Conservation (phyloP, 2,113 vertebrate genomes). For the Pristiophorus japonicus region DNA sequence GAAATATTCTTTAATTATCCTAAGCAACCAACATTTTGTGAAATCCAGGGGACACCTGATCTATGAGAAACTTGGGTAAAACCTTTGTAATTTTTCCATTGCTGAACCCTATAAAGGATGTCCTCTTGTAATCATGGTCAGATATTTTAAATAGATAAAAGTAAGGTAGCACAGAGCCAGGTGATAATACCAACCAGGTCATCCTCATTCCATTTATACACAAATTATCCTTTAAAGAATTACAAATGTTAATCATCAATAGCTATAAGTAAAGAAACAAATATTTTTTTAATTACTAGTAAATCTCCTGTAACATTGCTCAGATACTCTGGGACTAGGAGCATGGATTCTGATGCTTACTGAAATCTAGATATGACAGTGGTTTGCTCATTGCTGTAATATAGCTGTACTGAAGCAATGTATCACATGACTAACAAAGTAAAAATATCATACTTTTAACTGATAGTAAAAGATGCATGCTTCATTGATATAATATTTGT, state of each 20-base stretch:
- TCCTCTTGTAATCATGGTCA: neutral
- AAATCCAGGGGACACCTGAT: neutral
- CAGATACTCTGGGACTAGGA: neutral
- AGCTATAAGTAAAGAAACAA: neutral
- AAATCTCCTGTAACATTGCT: neutral
- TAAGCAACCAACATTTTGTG: neutral
- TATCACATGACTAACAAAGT: neutral
- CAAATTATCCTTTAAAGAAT: neutral
- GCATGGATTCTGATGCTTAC: neutral
- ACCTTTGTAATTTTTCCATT: neutral
- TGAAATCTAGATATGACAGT: neutral
- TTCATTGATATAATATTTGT: neutral
- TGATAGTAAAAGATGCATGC: neutral
- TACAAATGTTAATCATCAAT: neutral
- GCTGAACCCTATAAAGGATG: neutral
- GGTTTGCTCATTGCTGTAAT: neutral
- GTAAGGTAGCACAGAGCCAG: neutral
- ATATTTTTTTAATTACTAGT: neutral
- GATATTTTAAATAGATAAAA: neutral
- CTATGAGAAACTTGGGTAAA: neutral
- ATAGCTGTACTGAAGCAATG: neutral
- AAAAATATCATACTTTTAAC: neutral
- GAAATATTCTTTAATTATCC: neutral
- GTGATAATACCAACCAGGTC: neutral
- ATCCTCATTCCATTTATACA: neutral